These are phyloP conservation scores for Bursaphelenchus mucronatus DNA, from an alignment of 1,140 invertebrate genomes.

Conservation along the genomic window DNA sequence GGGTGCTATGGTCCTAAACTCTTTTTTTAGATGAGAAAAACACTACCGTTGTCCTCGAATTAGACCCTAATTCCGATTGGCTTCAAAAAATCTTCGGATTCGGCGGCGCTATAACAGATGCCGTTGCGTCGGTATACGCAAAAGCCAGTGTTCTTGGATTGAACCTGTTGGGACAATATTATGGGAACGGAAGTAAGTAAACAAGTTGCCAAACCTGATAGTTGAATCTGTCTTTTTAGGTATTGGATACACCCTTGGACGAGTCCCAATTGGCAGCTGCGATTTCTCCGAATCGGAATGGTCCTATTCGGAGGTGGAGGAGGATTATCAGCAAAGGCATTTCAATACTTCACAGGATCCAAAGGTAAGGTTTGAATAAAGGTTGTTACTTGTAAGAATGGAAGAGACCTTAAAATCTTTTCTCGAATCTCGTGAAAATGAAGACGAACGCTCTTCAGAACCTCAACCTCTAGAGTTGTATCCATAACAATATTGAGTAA, in stretches of 20 bases:
- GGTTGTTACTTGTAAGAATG: neutral
- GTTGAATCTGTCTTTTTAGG: conserved; percentile 2
- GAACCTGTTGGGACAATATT: neutral
- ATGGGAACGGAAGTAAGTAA: neutral
- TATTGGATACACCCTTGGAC: neutral
- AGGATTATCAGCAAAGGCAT: neutral
- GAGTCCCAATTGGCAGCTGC: conserved; percentile 1
- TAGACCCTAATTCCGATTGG: neutral
- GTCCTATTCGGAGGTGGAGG: neutral
- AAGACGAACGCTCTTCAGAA: no score
- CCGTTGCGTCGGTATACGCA: conserved; percentile 4
- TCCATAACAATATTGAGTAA: no score
- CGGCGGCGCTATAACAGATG: conserved; percentile 5
- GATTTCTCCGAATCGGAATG: conserved; percentile 8
- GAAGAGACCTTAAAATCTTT: neutral
- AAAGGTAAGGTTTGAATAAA: no score
- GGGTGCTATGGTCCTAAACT: no score
- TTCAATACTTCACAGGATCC: neutral
- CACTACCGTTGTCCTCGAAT: neutral
- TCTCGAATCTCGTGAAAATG: neutral
- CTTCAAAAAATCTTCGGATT: neutral
- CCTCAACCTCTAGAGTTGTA: no score
- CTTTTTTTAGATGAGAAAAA: neutral
- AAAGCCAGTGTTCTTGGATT: neutral
- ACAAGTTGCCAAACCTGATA: neutral